These are phyloP conservation scores for Campoplex capitator DNA, from an alignment of 2,888 invertebrate genomes.

Conservation along the genomic window DNA sequence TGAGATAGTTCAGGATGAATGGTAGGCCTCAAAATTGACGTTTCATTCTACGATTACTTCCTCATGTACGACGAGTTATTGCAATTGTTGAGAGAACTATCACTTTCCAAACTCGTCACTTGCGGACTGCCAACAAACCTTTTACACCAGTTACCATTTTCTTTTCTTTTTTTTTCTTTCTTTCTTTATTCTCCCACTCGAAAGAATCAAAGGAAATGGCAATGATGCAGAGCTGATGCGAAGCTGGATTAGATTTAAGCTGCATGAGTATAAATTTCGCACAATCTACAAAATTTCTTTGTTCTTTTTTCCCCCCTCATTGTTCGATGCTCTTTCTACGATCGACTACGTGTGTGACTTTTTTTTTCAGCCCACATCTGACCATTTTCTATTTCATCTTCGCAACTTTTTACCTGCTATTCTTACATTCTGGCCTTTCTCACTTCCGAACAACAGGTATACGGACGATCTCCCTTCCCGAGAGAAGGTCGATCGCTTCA, in stretches of 20 bases:
- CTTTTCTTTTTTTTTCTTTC: background rate
- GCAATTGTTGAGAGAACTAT: constrained; percentile 71
- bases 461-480: constrained; percentile 53
- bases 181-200: background rate
- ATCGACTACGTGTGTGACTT: background rate
- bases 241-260: constrained; percentile 39
- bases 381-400: background rate
- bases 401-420: background rate
- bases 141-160: background rate
- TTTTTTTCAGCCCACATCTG: background rate
- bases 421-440: background rate
- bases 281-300: constrained; percentile 44
- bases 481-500: constrained; percentile 75
- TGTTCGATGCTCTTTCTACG: constrained; percentile 4
- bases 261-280: constrained; percentile 34
- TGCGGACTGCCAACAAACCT: constrained; percentile 1
- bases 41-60: constrained; percentile 29
- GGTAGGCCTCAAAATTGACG: background rate
- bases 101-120: constrained; percentile 74
- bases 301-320: constrained; percentile 45
- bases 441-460: constrained; percentile 15
- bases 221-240: constrained; percentile 13
- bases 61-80: constrained; percentile 65
- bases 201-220: constrained; percentile 29
- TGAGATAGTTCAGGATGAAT: background rate